These are phyloP conservation scores for Tenthredo livida DNA, from an alignment of 2,888 invertebrate species.

Conservation along the genomic window DNA sequence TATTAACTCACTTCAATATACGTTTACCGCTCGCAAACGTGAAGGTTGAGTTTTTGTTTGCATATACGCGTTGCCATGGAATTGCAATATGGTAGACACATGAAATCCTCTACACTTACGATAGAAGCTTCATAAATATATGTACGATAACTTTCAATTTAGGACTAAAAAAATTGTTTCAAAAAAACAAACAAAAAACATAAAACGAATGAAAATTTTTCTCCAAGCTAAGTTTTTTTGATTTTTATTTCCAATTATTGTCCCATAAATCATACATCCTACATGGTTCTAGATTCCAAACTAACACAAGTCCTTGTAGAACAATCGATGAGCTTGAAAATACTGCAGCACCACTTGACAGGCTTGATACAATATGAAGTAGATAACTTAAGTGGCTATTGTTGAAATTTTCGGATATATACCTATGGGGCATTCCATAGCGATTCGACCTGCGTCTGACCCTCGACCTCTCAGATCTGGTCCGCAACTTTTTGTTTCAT, in stretches of 20 bases:
- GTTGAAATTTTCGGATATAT: neutral
- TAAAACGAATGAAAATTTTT: neutral
- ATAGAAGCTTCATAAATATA: neutral
- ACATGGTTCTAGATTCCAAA: too few relatives aligned
- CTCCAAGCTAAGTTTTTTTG: neutral
- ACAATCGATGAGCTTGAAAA: neutral
- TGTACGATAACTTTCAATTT: neutral
- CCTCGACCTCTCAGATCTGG: too few relatives aligned
- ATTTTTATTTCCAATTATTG: neutral
- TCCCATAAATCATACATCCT: neutral
- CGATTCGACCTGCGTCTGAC: too few relatives aligned
- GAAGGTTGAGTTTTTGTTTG: constrained; percentile 58
- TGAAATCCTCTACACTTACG: neutral
- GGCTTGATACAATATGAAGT: neutral
- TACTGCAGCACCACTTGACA: neutral
- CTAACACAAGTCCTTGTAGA: neutral
- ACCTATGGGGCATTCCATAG: neutral
- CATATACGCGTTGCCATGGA: constrained; percentile 55
- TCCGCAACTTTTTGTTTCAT: too few relatives aligned
- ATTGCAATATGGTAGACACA: constrained; percentile 8
- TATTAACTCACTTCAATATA: constrained; percentile 15
- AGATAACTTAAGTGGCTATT: neutral
- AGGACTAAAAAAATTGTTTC: neutral
- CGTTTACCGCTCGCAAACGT: constrained; percentile 7
- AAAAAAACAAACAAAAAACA: neutral